Percentiles rank a stretch among this genome's conserved stretches.
Evolutionary conservation across 2,113 vertebrate species (phyloP).

Genomic region (Turdus rufiventris): DNA sequence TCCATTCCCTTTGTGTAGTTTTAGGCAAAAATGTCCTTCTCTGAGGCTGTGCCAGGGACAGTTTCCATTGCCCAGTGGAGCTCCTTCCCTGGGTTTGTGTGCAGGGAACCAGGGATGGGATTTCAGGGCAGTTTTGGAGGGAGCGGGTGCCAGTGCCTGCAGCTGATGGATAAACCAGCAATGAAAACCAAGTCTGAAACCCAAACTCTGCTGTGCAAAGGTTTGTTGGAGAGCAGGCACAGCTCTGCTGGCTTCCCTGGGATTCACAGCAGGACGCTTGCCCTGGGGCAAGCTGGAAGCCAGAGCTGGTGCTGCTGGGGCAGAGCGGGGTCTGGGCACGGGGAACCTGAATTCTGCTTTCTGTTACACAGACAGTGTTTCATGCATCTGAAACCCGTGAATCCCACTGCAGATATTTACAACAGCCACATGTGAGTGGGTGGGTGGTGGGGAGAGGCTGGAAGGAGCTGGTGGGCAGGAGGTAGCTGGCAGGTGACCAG

Average conservation of each 20-base stretch:
- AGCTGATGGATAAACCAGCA: not conserved
- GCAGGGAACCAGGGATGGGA: not conserved
- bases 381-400: not conserved
- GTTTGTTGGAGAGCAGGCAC: not conserved
- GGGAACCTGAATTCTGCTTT: not conserved
- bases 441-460: not conserved
- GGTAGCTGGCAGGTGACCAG: not conserved
- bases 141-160: not conserved
- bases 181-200: not conserved
- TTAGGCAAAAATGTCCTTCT: not conserved
- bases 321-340: fast-evolving
- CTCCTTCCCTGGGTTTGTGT: not conserved
- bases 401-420: not conserved
- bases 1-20: not conserved
- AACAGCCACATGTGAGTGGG: not conserved
- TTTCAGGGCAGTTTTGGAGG: not conserved
- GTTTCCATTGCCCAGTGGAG: not conserved
- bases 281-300: not conserved
- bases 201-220: not conserved
- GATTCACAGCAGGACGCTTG: not conserved
- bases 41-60: not conserved
- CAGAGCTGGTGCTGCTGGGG: not conserved
- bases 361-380: not conserved
- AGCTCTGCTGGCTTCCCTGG: not conserved
- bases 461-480: not conserved